Base-by-base conservation (phyloP, 2,888 invertebrate genomes). In the Cremastobaeus sp. region DNA sequence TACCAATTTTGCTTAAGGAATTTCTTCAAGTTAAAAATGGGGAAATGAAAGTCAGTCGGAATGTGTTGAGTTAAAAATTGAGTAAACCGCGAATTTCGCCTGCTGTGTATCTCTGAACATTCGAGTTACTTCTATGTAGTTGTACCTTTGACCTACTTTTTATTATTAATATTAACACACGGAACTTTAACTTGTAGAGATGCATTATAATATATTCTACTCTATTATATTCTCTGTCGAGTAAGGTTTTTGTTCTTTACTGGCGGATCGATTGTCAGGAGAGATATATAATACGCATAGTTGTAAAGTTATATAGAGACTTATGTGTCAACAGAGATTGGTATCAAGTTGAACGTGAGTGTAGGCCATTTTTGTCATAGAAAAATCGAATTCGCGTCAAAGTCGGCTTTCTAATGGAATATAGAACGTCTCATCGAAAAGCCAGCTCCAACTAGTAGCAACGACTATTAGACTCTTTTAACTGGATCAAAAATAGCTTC, bases 361-460 rank as follows among this genome's bases (percentile, higher is more conserved):
- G 52, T 70, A 70, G 70, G 70, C 70, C 70, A 70, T 62, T 48
- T 60, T 62, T 55, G 39, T 43, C 47, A 35, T 70, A 70, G 70
- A 70, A 70, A 69, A 60, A 54, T 54, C 20, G 41, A 66, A 35
- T 48, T 47, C 11, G 25, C 35, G 18, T 62, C 34, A 34, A 47
- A n/a, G 55, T 39, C 11, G 25, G 34, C 18, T 52, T 34, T 52
- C 50, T 20, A 15, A 43, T 6, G 8, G n/a, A n/a, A n/a, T n/a
- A n/a, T n/a, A n/a, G 6, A 2, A 30, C 8, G 48, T 12, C 18
- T 30, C 28, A 18, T 14, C 25, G 30, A 50, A 62, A 48, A 39
- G 12, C 15, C 0, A 32, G 43, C 25, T 9, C 5, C 37, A 52
- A 41, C 14, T 11, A 50, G 0, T 1, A n/a, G n/a, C n/a, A n/a